Base-by-base conservation (phyloP, 2,113 vertebrate genomes). In the Platycercus adscitus region DNA sequence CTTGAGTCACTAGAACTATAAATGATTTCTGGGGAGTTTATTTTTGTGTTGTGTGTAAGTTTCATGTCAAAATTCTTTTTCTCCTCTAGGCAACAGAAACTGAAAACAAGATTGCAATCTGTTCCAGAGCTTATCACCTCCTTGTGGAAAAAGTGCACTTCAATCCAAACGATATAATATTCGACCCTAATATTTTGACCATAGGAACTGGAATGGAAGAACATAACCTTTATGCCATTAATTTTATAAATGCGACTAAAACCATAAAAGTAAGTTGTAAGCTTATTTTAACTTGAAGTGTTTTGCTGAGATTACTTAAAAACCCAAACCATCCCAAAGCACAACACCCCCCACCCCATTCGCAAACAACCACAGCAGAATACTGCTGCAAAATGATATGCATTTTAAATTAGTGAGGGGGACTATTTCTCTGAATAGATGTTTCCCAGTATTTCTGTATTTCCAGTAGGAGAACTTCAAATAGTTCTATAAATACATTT, bases 181-280 rank as follows among this genome's bases (percentile, higher is more conserved):
- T 99, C 16, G 99, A 99, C 96, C 99, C 99, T 70, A 99, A 99
- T 95, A 99, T 99, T 97, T 98, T 99, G 78, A 99, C 99, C 50
- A 99, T 99, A 69, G 99, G 99, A 47, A 99, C 99, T 14, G 99
- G 99, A 83, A 99, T 99, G 99, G 99, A 99, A 77, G 99, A 99
- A 91, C 99, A 99, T 96, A 99, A 98, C 81, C 89, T 98, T 31
- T 99, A 99, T 72, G 99, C 99, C 21, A 84, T 99, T 52, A 98
- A 99, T 97, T 99, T 99, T 97, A 99, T 99, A 78, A 97, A 96
- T 46, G 99, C 99, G 68, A 98, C 98, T 46, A 98, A 98, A 96
- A 83, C 94, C 25, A 99, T 99, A 90, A 99, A 99, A 98, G 99
- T 99, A 88, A 98, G 98, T 93, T 84, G 28, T 78, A 82, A 85